Evolutionary conservation across 2,888 invertebrate species (phyloP), one percentile per base, ranked within the genome.

Genomic region (Zygaena filipendulae): DNA sequence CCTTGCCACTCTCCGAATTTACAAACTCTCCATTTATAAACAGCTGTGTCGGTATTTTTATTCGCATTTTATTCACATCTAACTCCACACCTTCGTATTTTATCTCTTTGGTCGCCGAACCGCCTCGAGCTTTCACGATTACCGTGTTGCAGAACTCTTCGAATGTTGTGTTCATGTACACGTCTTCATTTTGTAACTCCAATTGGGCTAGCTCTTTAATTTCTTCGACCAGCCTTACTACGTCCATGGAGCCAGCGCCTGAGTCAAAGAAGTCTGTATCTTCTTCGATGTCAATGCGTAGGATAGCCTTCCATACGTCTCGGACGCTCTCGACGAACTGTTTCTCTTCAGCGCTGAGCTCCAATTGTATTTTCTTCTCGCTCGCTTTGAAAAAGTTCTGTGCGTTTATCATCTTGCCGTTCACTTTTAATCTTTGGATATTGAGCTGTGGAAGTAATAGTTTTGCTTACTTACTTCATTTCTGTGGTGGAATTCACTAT

Each of bases 231-330:
- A 97, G 60, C 46, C 93, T 83, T 1, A 97, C 95, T 2, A 97
- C 96, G 61, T 98, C 97, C 95, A 98, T 97, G 4, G 97, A 97
- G 1, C 95, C 94, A n/a, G 94, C 97, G 7, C 97, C 97, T n/a
- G 86, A 86, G 1, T 85, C 86, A 66, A 98, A 97, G 75, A 98
- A 97, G 56, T 97, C 96, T 0, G 94, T 93, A 2, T 87, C 86
- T 5, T 87, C 84, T 6, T 89, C 86, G 4, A 91, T 83, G 2
- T 89, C 86, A 1, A 84, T 75, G 44, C 89, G 89, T 0, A 97
- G 79, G 28, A 97, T 97, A 1, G 88, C 86, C 36, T 85, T 84
- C 97, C 97, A 97, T 27, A 95, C 86, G 7, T 70, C 69, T 43
- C 86, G 69, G 0, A 90, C 72, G 19, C 68, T 77, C 29, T 87